Base-by-base conservation (phyloP, 2,888 invertebrate species). In the Parnassius mnemosyne region DNA sequence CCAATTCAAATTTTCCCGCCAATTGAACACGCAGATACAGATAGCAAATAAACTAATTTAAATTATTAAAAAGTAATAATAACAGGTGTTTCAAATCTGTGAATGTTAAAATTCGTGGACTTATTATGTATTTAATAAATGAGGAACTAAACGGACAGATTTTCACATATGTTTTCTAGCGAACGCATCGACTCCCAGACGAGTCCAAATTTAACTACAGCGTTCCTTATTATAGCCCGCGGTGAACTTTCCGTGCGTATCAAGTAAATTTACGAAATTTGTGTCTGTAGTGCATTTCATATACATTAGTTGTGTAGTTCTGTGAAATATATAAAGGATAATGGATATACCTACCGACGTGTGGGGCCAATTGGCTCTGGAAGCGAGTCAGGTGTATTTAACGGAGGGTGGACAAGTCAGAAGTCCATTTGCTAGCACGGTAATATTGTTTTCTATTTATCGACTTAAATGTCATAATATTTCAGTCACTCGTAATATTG, bases 321-420 rank as follows among this genome's bases (percentile, higher is more conserved):
- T 66, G 76, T 77, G 73, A 61, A 67, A 66, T 62, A 66, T 54
- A 60, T 65, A 66, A 69, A 53, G 64, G 57, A 61, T 68, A 60
- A 95, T 95, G 95, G 95, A 95, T 93, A 89, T 94, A 71, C 92
- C 93, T 55, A 94, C 94, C 60, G 96, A 97, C 92, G 95, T 97
- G 77, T 97, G 97, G 97, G 96, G 97, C 57, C 97, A 97, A 85
- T 91, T 97, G 76, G 97, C 97, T 66, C 92, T 97, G 65, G 97
- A 97, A 87, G 96, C 96, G 60, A 95, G 95, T 73, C 96, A 96
- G 88, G 95, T 97, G 69, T 97, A 96, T 86, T 92, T 97, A 70
- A 94, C 94, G 50, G 97, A 97, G 87, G 96, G 95, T 67, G 95
- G 95, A 49, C 49, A 49, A 64, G 89, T 95, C 73, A 94, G 95